A percentile compares a stretch with the other conserved stretches of the same genome.
Conservation (phyloP, 1,140 invertebrate genomes). For the Campoletis sonorensis region DNA sequence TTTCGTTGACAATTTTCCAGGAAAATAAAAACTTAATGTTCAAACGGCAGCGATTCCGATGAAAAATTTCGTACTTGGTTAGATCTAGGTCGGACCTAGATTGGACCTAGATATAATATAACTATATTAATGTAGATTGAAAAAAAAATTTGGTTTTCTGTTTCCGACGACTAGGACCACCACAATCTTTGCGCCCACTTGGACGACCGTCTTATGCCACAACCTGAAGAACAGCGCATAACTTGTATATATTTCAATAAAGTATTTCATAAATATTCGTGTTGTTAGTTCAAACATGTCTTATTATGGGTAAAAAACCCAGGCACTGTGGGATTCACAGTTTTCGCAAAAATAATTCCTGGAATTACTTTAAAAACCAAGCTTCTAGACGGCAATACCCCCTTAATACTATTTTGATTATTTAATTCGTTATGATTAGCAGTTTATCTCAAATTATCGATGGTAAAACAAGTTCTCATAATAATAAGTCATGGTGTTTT, state of each 20-base stretch:
- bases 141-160: constrained; percentile 41
- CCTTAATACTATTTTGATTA: background rate
- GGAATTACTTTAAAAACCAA: constrained; percentile 40
- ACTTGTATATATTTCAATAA: too few relatives aligned
- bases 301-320: constrained; percentile 33
- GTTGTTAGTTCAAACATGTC: too few relatives aligned
- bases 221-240: constrained; percentile 41
- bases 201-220: constrained; percentile 36
- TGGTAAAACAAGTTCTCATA: background rate
- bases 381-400: background rate
- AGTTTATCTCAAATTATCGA: background rate
- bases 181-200: constrained; percentile 31
- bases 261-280: too few relatives aligned
- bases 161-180: constrained; percentile 32
- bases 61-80: constrained; percentile 35
- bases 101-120: too few relatives aligned
- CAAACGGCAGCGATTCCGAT: constrained; percentile 39
- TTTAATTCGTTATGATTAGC: too few relatives aligned
- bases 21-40: constrained; percentile 39
- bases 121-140: constrained; percentile 42
- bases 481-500: too few relatives aligned
- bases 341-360: constrained; percentile 42
- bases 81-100: constrained; percentile 30
- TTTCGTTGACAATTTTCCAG: constrained; percentile 35
- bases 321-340: constrained; percentile 22